Evolutionary conservation across 2,888 invertebrate species (phyloP).

Genomic region (Hirudinaria manillensis): DNA sequence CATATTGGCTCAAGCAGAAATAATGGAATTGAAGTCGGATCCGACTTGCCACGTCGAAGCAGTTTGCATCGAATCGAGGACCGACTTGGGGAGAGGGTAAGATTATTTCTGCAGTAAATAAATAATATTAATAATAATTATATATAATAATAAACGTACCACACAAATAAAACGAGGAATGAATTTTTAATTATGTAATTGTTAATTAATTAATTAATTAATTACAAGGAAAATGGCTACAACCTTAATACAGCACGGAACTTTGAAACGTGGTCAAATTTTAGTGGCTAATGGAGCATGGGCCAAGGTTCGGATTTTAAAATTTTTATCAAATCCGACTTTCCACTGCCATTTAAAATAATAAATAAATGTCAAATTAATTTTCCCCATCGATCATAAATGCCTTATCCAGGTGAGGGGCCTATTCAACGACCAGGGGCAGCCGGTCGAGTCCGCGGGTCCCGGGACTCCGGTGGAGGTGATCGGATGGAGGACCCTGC

Average conservation of each 20-base stretch:
- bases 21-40: conserved; percentile 80
- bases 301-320: conserved; percentile 63
- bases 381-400: too few species aligned
- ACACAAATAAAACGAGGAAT: background rate
- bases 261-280: conserved; percentile 69
- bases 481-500: conserved; percentile 79
- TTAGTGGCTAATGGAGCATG: conserved; percentile 77
- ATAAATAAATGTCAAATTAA: too few species aligned
- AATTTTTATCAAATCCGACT: background rate
- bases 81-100: conserved; percentile 66
- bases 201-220: background rate
- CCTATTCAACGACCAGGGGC: conserved; percentile 72
- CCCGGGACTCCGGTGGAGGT: conserved; percentile 78
- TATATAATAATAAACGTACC: background rate
- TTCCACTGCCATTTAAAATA: too few species aligned
- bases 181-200: background rate
- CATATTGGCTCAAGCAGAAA: conserved; percentile 65
- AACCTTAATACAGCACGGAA: conserved; percentile 76
- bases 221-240: conserved; percentile 71
- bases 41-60: conserved; percentile 79
- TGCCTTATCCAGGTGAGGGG: conserved; percentile 60
- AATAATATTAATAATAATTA: background rate
- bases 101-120: conserved; percentile 15
- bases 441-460: conserved; percentile 63
- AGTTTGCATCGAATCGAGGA: conserved; percentile 77